Evolutionary conservation across 2,888 invertebrate species (phyloP), one percentile per base, ranked within the genome.

Genomic region (Polia nebulosa): DNA sequence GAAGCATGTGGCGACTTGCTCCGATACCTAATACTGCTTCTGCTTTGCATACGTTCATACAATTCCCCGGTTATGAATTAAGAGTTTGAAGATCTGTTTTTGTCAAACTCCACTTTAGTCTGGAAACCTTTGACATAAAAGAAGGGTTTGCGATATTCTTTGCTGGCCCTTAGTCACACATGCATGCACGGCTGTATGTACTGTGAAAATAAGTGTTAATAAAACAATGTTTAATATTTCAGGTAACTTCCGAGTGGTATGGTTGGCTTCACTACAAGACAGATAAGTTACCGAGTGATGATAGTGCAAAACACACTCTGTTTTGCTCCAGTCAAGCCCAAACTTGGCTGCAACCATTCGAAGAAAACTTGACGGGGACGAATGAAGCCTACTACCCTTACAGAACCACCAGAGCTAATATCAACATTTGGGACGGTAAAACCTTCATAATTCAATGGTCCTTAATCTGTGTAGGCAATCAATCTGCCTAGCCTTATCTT

Each of bases 191-290:
- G n/a, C n/a, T n/a, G n/a, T n/a, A n/a, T n/a, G n/a, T n/a, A n/a
- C n/a, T n/a, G n/a, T n/a, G n/a, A n/a, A n/a, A n/a, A n/a, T n/a
- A n/a, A 17, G 7, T 25, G 7, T 15, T 17, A 15, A 47, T 25
- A 17, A 47, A 47, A 25, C 8, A 7, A 27, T n/a, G 3, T 9
- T 17, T n/a, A 27, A 27, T 1, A n/a, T 49, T 49, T 52, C 20
- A 52, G 52, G 0, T 52, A 52, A 97, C 99, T 0, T 96, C 99
- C 0, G 99, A 99, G 90, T 99, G 99, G 99, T 99, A 91, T 90
- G 98, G 99, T 36, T 99, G 99, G 99, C 96, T 99, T 87, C 99
- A 99, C 92, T 98, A 99, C 93, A 99, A 99, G 92, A 97, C 97
- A 1, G 96, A 96, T 73, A 82, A 82, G 1, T 72, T 92, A 2